These are phyloP conservation scores for Octomys mimax DNA, from an alignment of 2,797 vertebrate genomes.

Conservation along the genomic window DNA sequence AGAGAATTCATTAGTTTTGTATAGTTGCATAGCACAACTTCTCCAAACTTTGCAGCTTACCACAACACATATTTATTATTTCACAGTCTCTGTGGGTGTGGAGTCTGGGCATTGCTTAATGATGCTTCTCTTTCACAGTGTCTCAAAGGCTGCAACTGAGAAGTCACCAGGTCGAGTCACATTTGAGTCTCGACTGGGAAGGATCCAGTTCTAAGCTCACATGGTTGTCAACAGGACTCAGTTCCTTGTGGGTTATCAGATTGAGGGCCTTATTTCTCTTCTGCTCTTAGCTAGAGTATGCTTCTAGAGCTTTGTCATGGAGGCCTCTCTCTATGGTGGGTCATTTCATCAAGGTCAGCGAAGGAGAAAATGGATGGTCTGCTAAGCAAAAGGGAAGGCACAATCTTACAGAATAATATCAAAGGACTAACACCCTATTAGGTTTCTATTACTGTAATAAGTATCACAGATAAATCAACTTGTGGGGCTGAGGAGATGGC, in stretches of 20 bases:
- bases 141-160: background rate
- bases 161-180: background rate
- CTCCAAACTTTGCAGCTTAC: background rate
- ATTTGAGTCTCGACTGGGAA: background rate
- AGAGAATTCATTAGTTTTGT: background rate
- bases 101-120: background rate
- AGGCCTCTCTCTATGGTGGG: background rate
- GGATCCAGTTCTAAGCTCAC: background rate
- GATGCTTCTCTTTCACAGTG: background rate
- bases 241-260: background rate
- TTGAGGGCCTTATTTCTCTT: background rate
- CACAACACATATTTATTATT: background rate
- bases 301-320: background rate
- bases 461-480: background rate
- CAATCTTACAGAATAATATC: background rate
- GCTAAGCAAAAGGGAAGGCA: background rate
- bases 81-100: background rate
- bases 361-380: background rate
- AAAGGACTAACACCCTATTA: background rate
- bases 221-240: background rate
- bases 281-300: background rate
- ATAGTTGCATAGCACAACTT: background rate
- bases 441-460: background rate
- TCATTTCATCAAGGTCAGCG: background rate
- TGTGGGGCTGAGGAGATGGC: too few species aligned